Percentiles rank a stretch among this genome's conserved stretches.
phyloP scores from a whole-genome alignment of 92 coral and sea anemone species.

The Meandrina meandrites region DNA sequence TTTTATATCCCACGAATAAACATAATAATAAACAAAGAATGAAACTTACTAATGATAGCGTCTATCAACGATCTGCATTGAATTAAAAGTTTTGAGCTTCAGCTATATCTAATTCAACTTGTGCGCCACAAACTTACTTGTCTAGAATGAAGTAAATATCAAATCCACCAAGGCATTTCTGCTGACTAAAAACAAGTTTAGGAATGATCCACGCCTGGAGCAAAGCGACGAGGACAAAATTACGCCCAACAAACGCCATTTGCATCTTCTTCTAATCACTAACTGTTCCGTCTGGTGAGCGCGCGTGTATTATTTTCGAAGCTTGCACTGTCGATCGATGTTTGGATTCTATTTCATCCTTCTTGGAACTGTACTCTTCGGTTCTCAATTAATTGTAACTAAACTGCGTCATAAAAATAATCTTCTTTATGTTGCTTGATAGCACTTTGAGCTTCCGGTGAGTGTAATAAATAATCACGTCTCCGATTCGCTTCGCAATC shows the following conservation, averaged over 20 bases:
- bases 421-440: background rate
- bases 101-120: no score
- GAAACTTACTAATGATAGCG: no score
- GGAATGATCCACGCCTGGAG: constrained; percentile 20
- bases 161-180: constrained; percentile 69
- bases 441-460: background rate
- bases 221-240: constrained; percentile 2
- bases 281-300: background rate
- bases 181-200: constrained; percentile 25
- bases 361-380: background rate
- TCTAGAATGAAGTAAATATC: constrained; percentile 67
- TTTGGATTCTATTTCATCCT: background rate
- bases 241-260: background rate
- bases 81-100: background rate
- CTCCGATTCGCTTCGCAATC: background rate
- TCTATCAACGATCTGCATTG: background rate
- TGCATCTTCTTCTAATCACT: background rate
- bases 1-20: background rate
- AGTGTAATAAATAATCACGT: background rate
- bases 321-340: background rate
- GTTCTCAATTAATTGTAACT: background rate
- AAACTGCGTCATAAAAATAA: background rate
- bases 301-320: constrained; percentile 4
- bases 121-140: constrained; percentile 54
- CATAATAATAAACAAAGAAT: no score